Evolutionary conservation across 2,888 invertebrate species (phyloP).

Genomic region (Dryadula phaetusa): DNA sequence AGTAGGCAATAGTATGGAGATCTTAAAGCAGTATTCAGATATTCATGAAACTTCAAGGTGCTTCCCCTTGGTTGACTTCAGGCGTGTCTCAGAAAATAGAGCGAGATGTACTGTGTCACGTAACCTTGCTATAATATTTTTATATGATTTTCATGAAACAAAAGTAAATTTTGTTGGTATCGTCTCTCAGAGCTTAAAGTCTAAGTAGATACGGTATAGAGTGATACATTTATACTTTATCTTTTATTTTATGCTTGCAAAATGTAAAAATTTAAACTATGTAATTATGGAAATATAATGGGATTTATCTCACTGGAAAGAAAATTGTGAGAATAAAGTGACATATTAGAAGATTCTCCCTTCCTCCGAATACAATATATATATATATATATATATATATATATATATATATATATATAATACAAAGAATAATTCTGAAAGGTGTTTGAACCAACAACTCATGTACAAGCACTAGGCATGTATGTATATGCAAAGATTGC

Average conservation of each 20-base stretch:
- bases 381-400: too few relatives aligned
- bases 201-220: too few relatives aligned
- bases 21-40: conserved; percentile 32
- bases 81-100: conserved; percentile 1
- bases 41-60: conserved; percentile 39
- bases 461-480: neutral
- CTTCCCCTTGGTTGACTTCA: conserved; percentile 16
- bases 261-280: too few relatives aligned
- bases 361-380: too few relatives aligned
- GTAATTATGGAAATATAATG: too few relatives aligned
- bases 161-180: too few relatives aligned
- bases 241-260: too few relatives aligned
- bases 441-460: conserved; percentile 7
- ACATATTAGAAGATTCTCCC: too few relatives aligned
- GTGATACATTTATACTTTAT: too few relatives aligned
- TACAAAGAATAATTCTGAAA: neutral
- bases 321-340: neutral
- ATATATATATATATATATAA: neutral
- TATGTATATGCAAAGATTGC: neutral
- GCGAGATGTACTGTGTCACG: conserved; percentile 7
- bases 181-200: too few relatives aligned
- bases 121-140: neutral
- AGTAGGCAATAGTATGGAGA: conserved; percentile 8
- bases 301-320: too few relatives aligned
- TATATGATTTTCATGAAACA: too few relatives aligned